Conservation (phyloP, 1,140 invertebrate genomes). For the Drosophila azteca region DNA sequence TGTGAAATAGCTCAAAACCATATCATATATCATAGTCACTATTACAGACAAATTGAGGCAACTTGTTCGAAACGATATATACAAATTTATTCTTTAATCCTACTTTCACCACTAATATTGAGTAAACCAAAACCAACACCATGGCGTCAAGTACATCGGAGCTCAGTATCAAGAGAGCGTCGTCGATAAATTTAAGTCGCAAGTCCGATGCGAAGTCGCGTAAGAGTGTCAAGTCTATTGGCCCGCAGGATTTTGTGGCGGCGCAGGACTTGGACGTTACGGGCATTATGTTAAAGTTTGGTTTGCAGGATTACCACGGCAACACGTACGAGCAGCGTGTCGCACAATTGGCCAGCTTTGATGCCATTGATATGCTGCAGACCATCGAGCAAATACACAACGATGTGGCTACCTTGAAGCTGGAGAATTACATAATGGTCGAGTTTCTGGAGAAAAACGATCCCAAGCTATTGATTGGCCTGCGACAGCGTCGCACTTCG, state of each 20-base stretch:
- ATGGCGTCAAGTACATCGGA: slow-evolving; percentile 5
- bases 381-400: slow-evolving; percentile 56
- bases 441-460: slow-evolving; percentile 80
- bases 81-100: background rate
- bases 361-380: slow-evolving; percentile 67
- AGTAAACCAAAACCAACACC: background rate
- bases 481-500: slow-evolving; percentile 62
- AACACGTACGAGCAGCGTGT: slow-evolving; percentile 39
- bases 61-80: too few species aligned
- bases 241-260: slow-evolving; percentile 4
- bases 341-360: slow-evolving; percentile 28
- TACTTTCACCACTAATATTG: background rate
- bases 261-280: slow-evolving; percentile 50
- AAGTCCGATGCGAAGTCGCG: too few species aligned
- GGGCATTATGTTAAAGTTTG: slow-evolving; percentile 49
- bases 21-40: too few species aligned
- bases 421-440: slow-evolving; percentile 76
- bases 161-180: slow-evolving; percentile 16
- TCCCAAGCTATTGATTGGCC: slow-evolving; percentile 69
- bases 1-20: background rate
- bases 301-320: slow-evolving; percentile 44
- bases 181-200: too few species aligned
- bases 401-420: slow-evolving; percentile 55
- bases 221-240: too few species aligned
- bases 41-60: background rate